Base-by-base conservation (phyloP, 2,113 vertebrate species). In the Cryptomyrus ogoouensis region DNA sequence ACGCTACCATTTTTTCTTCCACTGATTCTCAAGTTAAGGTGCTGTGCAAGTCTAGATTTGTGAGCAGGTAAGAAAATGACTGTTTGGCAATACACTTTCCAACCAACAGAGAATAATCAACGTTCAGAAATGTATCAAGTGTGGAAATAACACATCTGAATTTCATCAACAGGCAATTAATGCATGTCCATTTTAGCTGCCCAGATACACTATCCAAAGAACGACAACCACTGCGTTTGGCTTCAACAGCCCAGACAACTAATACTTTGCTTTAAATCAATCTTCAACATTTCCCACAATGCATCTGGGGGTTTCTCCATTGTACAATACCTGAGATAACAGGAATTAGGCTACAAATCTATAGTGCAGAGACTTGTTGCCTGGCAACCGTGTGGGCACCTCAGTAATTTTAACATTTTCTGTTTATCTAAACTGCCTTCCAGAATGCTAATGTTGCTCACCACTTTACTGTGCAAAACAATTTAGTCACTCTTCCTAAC, bases 351-450 rank as follows among this genome's bases (percentile, higher is more conserved):
- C 93, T 92, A 93, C 91, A 93, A 93, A 95, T 91, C 90, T 94
- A 95, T 88, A 35, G 92, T 90, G 94, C 91, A 39, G 70, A 92
- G 89, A 91, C 87, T 91, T 93, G 97, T 97, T 97, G 96, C 97
- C 94, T 96, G 94, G 97, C 96, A 98, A 98, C 97, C 92, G 15
- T 56, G 91, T 91, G 94, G 92, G 94, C 94, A 95, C 95, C 95
- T 94, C 88, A 93, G 92, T 92, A 92, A 93, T 92, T 94, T 96
- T 97, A 91, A 94, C 91, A 94, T 95, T 94, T 95, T 94, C 94
- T 95, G 94, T 94, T 84, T 94, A 92, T 95, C 95, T 95, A 95
- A 96, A 95, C 95, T 95, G 83, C 91, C 92, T 96, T 94, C 94
- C 93, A 93, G 93, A 95, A 93, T 94, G 94, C 94, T 91, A 94